Conservation (phyloP, 2,888 invertebrate genomes). For the Parnassius orleans region DNA sequence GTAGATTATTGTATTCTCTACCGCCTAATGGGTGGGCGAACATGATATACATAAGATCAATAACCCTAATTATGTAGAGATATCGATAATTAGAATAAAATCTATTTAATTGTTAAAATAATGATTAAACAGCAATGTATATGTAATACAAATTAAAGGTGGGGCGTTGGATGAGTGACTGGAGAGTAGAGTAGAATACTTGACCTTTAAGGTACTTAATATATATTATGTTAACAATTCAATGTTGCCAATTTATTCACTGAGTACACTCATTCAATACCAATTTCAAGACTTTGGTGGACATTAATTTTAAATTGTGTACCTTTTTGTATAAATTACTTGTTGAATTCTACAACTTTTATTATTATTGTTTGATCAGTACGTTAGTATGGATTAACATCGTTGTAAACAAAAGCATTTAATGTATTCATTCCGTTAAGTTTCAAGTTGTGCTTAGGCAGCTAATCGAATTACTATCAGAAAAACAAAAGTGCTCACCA, state of each 20-base stretch:
- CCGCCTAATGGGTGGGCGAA: neutral
- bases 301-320: no score
- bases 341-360: no score
- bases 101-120: slow-evolving; percentile 17
- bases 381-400: no score
- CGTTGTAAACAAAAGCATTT: slow-evolving; percentile 2
- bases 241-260: no score
- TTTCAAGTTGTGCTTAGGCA: slow-evolving; percentile 15
- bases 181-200: neutral
- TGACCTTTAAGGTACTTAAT: slow-evolving; percentile 10
- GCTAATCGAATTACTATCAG: slow-evolving; percentile 4
- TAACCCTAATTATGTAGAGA: slow-evolving; percentile 1
- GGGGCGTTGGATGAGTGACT: neutral
- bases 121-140: slow-evolving; percentile 9
- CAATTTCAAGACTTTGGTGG: no score
- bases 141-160: neutral
- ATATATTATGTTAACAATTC: neutral
- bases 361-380: no score
- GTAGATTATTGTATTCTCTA: neutral
- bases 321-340: no score
- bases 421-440: slow-evolving; percentile 7
- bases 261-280: no score
- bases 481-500: neutral
- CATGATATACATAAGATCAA: neutral
- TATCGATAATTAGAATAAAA: slow-evolving; percentile 13